Conservation (phyloP, 2,888 invertebrate species). For the Camponotus fellah region DNA sequence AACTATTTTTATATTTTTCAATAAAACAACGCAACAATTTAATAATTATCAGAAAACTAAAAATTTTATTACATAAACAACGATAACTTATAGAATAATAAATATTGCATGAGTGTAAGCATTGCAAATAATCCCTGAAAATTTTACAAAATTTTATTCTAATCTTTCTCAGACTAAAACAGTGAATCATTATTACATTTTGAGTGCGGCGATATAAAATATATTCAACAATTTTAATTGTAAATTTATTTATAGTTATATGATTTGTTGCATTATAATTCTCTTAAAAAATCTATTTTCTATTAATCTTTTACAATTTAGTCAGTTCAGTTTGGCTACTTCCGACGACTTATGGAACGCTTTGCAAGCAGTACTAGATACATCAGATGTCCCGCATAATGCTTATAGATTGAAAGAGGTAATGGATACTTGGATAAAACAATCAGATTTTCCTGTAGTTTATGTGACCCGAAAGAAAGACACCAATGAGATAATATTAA, state of each 20-base stretch:
- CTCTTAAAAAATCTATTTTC: neutral
- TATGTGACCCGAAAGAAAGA: slow-evolving; percentile 87
- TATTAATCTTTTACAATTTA: slow-evolving; percentile 44
- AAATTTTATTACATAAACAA: no score
- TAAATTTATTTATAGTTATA: neutral
- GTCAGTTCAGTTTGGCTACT: slow-evolving; percentile 83
- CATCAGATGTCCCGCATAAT: slow-evolving; percentile 59
- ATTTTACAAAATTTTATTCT: neutral
- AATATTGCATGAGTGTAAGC: neutral
- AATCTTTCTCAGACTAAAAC: neutral
- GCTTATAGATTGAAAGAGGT: slow-evolving; percentile 83
- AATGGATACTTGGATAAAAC: slow-evolving; percentile 88
- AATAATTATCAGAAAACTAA: neutral
- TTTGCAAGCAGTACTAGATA: slow-evolving; percentile 59
- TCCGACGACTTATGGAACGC: slow-evolving; percentile 87
- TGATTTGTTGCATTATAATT: neutral
- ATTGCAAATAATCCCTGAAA: neutral
- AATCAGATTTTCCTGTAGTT: slow-evolving; percentile 89
- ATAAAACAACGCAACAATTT: neutral
- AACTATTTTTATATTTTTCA: neutral
- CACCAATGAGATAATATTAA: slow-evolving; percentile 85
- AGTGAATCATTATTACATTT: neutral
- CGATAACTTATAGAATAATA: neutral
- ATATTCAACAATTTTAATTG: neutral
- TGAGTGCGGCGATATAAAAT: neutral